A percentile compares a stretch with the other conserved stretches of the same genome.
Conservation (phyloP, 2,888 invertebrate species). For the Tipula vernalis region DNA sequence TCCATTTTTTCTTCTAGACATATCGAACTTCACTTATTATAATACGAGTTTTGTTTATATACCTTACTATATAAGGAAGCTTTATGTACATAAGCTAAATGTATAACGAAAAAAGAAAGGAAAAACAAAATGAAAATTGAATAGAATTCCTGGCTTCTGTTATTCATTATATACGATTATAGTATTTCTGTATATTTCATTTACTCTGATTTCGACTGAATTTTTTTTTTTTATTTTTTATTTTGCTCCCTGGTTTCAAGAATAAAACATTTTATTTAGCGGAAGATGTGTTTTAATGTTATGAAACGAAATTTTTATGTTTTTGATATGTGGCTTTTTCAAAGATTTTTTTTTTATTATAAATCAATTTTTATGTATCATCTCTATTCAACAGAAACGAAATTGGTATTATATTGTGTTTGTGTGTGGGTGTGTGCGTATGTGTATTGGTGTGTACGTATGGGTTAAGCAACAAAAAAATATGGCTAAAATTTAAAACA, state of each 20-base stretch:
- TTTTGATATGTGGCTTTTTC: neutral
- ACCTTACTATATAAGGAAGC: neutral
- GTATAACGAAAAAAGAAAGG: neutral
- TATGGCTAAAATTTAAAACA: neutral
- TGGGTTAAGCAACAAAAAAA: no score
- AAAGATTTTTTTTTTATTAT: neutral
- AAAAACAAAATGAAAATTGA: neutral
- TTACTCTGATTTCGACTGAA: neutral
- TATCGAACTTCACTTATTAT: neutral
- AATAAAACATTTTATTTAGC: slow-evolving; percentile 4
- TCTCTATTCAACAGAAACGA: neutral
- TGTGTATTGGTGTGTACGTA: neutral
- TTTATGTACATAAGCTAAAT: neutral
- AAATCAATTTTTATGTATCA: neutral
- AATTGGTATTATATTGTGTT: neutral
- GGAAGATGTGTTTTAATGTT: neutral
- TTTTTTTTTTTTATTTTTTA: neutral
- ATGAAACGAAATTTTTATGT: neutral
- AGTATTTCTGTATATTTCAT: neutral
- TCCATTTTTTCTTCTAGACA: neutral
- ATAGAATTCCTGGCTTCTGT: neutral
- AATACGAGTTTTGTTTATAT: neutral
- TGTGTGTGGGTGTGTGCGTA: neutral
- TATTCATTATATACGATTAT: neutral
- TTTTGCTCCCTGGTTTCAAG: neutral